A percentile compares a stretch with the other conserved stretches of the same genome.
These are phyloP conservation scores for Papilio polyxenes DNA, from an alignment of 1,140 invertebrate species.

Conservation along the genomic window DNA sequence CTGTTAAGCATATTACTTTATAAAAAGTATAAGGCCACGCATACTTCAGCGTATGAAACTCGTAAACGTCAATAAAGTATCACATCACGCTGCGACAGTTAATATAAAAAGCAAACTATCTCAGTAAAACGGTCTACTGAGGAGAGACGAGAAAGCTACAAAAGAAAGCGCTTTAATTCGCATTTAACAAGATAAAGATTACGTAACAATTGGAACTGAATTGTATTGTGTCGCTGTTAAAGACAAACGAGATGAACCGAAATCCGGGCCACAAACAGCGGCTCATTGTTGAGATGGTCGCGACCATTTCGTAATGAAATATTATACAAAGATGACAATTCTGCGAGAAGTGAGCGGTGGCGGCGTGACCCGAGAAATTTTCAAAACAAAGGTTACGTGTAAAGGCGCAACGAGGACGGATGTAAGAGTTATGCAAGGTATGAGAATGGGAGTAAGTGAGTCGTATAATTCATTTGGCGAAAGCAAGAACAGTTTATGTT, in stretches of 20 bases:
- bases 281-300: conserved; percentile 24
- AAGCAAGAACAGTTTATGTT: conserved; percentile 17
- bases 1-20: no score
- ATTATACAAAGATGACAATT: conserved; percentile 30
- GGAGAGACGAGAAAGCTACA: conserved; percentile 20
- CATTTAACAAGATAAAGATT: conserved; percentile 6
- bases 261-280: conserved; percentile 15
- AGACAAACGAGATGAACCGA: conserved; percentile 21
- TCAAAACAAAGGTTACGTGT: conserved; percentile 3
- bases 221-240: conserved; percentile 16
- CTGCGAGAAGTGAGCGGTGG: conserved; percentile 2
- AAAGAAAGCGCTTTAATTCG: conserved; percentile 26
- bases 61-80: not conserved
- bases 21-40: no score
- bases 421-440: conserved; percentile 26
- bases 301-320: conserved; percentile 16
- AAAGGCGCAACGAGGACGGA: conserved; percentile 15
- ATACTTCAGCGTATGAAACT: not conserved
- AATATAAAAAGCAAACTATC: conserved; percentile 10
- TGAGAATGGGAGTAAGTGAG: conserved; percentile 19
- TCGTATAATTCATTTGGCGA: conserved; percentile 21
- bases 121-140: not conserved
- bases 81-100: not conserved
- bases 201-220: conserved; percentile 13
- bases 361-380: conserved; percentile 30